phyloP scores from a whole-genome alignment of 1,140 invertebrate genomes.

The Trachelipus rathkii region DNA sequence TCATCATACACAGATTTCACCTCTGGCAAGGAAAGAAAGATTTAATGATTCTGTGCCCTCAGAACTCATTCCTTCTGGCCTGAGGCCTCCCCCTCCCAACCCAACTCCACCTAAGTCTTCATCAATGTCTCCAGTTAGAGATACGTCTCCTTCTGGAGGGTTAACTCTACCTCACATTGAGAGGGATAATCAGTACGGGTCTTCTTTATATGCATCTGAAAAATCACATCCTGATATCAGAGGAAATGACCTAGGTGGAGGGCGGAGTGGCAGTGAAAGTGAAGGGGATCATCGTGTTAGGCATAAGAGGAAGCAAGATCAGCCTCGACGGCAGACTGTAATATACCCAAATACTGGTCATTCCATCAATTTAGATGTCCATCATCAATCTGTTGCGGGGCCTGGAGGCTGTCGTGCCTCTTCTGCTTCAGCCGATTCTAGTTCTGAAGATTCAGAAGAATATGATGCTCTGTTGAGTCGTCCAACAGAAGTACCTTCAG shows the following conservation, averaged over 20 bases:
- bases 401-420: not conserved
- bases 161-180: not conserved
- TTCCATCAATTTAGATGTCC: not conserved
- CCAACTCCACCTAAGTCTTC: not conserved
- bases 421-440: slow-evolving; percentile 27
- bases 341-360: slow-evolving; percentile 35
- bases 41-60: not conserved
- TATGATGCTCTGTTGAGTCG: slow-evolving; percentile 32
- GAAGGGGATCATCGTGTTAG: slow-evolving; percentile 38
- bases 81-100: not conserved
- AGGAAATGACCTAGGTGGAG: slow-evolving; percentile 25
- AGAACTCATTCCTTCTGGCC: not conserved
- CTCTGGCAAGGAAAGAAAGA: not conserved
- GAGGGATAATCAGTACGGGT: not conserved
- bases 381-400: not conserved
- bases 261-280: slow-evolving; percentile 39
- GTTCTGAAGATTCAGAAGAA: slow-evolving; percentile 40
- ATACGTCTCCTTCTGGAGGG: not conserved
- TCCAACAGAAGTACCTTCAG: slow-evolving; percentile 21
- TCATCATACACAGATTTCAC: not conserved
- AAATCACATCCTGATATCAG: slow-evolving; percentile 4
- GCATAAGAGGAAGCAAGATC: slow-evolving; percentile 44
- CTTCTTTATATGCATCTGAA: not conserved
- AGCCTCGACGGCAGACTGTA: slow-evolving; percentile 42
- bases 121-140: not conserved